Evolutionary conservation across 2,113 vertebrate genomes (phyloP).

Genomic region (Sterna hirundo): DNA sequence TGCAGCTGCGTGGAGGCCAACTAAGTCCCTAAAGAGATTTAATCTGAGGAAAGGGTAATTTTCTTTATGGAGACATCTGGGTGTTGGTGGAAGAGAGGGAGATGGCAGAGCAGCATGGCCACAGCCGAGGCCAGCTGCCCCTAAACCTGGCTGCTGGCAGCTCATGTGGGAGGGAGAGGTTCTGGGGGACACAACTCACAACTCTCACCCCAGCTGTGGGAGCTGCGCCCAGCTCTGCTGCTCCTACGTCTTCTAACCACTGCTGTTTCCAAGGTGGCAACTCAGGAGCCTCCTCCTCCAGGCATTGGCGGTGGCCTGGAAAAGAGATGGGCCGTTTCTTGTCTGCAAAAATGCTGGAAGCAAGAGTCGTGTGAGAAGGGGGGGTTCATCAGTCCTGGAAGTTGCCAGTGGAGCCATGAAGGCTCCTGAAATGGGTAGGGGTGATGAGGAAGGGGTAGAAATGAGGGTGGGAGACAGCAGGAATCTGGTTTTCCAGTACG

Average conservation of each 20-base stretch:
- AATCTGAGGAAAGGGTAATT: background rate
- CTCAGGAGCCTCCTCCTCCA: background rate
- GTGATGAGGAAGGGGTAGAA: background rate
- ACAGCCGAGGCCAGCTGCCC: no score
- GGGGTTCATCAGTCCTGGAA: background rate
- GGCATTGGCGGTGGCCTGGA: background rate
- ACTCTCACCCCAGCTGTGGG: background rate
- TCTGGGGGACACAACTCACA: background rate
- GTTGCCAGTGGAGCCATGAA: background rate
- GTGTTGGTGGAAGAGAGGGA: background rate
- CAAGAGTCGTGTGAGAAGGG: accelerated
- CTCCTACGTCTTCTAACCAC: background rate
- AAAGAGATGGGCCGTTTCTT: background rate
- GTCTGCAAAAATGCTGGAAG: background rate
- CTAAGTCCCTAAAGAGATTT: background rate
- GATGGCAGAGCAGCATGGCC: background rate
- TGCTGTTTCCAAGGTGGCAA: background rate
- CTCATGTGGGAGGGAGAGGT: accelerated
- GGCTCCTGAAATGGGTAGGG: no score
- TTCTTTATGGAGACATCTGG: background rate
- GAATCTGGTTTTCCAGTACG: background rate
- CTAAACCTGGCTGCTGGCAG: background rate
- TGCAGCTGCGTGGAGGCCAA: background rate
- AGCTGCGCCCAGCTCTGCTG: background rate
- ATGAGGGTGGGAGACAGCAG: background rate